Base-by-base conservation (phyloP, 2,888 invertebrate genomes). In the Nomada flava region DNA sequence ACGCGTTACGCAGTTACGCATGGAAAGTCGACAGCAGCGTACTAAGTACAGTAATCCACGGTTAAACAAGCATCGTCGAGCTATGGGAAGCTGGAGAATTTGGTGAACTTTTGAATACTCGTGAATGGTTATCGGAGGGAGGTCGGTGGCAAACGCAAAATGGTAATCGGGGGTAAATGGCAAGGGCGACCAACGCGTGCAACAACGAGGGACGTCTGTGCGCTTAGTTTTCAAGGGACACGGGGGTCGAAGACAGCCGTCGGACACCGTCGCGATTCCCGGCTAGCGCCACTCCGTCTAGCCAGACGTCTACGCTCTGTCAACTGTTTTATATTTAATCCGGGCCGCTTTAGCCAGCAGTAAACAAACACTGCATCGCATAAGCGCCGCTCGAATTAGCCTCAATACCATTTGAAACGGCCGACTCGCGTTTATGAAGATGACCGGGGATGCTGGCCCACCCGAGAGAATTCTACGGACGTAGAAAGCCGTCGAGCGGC, bases 281-380 rank as follows among this genome's bases (percentile, higher is more conserved):
- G 76, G 57, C 83, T 82, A 92, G 93, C 93, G 93, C 93, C 93
- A 93, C 92, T 91, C 93, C 89, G 93, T 93, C 93, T 93, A 93
- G 93, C 89, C 53, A 88, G 85, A 88, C 86, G 91, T 91, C 91
- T 90, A 90, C 91, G 91, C 86, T 88, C 91, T 91, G 91, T 92
- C 92, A 92, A 92, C 91, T 79, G 91, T 93, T 93, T 93, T 93
- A 93, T 93, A 93, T 93, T 93, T 93, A 93, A 93, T 93, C 93
- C 93, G 90, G 59, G 90, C 89, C 91, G 92, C 91, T 93, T 92
- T 93, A 92, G 92, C 92, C 91, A 93, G 93, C 92, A 92, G 93
- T 93, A 93, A 93, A 93, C 93, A 93, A 93, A 93, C 93, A 91
- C 89, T 91, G 93, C 92, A 93, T 93, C 92, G 91, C 91, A 91